Base-by-base conservation (phyloP, 2,113 vertebrate genomes). In the Sardina pilchardus region DNA sequence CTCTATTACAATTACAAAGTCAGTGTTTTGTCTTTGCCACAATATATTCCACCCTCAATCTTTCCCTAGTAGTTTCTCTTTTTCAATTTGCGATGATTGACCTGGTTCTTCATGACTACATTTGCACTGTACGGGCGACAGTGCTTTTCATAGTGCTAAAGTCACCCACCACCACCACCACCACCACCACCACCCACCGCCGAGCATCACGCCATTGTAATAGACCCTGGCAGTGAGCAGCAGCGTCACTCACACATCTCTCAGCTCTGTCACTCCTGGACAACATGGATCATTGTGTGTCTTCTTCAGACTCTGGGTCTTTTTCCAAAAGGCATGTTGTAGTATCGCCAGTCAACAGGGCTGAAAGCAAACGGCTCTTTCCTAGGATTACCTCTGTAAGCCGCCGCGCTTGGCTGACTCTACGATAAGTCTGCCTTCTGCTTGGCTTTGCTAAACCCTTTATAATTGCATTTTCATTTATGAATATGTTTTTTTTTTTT, bases 391-490 rank as follows among this genome's bases (percentile, higher is more conserved):
- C 87, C 87, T 82, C 81, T 85, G 88, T 92, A 93, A 94, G 88
- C 92, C 82, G 86, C 88, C 87, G 90, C 30, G 90, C 89, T 92
- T 84, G 42, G 89, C 90, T 87, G 86, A 89, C 85, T 84, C 30
- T 48, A 88, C 89, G 87, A 93, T 63, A 86, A 45, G 81, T 91
- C 88, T 80, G 88, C 90, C 82, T 91, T 63, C 87, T 82, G 89
- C 89, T 67, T 90, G 48, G 88, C 87, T 83, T 90, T 86, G 83
- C 90, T 91, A 89, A 92, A 92, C 88, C 89, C 87, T 84, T 89
- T 88, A 87, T 93, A 92, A 93, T 92, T 94, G 89, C 85, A 89
- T 88, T 91, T 90, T 89, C 89, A 91, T 94, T 90, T 88, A 88
- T 88, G 82, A 67, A 88, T 82, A 89, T 84, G 84, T 90, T 88